Evolutionary conservation across 2,888 invertebrate species (phyloP).

Genomic region (Escarpia spicata): DNA sequence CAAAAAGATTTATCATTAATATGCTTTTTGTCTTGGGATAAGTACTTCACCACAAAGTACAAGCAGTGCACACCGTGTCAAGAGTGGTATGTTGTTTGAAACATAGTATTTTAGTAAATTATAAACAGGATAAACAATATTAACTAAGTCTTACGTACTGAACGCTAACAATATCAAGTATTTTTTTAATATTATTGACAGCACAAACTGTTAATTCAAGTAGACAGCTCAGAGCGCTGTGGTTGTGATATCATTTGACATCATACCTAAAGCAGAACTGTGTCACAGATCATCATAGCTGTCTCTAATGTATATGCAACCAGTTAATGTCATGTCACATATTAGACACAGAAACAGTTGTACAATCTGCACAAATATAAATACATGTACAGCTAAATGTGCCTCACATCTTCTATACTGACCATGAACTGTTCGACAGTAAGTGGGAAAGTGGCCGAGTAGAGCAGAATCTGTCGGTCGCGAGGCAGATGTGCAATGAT

Average conservation of each 20-base stretch:
- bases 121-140: background rate
- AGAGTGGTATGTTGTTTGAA: background rate
- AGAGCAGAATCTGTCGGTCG: conserved; percentile 96
- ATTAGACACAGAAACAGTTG: background rate
- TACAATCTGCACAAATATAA: background rate
- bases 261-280: conserved; percentile 5
- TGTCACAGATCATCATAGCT: background rate
- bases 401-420: conserved; percentile 41
- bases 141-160: too few species aligned
- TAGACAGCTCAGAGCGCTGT: conserved; percentile 12
- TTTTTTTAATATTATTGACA: too few species aligned
- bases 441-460: conserved; percentile 98
- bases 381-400: background rate
- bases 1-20: too few species aligned
- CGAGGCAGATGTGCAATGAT: conserved; percentile 92
- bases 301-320: background rate
- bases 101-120: background rate
- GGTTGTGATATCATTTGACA: background rate
- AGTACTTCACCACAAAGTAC: too few species aligned
- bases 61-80: too few species aligned
- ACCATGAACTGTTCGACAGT: conserved; percentile 98
- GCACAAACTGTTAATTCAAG: background rate
- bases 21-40: too few species aligned
- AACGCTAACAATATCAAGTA: too few species aligned
- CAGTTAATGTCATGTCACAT: background rate